phyloP scores from a whole-genome alignment of 2,113 vertebrate genomes.

The Hemiscyllium ocellatum region DNA sequence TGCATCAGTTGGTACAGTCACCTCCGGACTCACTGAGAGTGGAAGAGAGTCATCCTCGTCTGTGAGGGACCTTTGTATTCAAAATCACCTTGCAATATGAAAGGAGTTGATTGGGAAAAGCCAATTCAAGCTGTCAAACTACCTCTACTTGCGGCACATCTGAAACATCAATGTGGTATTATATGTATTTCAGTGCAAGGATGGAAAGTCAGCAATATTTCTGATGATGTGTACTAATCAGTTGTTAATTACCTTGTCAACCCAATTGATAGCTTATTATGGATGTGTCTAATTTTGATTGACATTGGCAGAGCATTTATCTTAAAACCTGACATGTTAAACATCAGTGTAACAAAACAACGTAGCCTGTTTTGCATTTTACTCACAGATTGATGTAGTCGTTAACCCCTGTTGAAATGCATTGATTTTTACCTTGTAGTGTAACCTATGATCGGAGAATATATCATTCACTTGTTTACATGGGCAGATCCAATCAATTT shows the following conservation, averaged over 20 bases:
- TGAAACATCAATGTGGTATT: background rate
- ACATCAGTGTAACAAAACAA: slow-evolving; percentile 45
- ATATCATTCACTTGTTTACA: slow-evolving; percentile 48
- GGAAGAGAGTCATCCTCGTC: too few species aligned
- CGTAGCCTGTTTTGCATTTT: slow-evolving; percentile 38
- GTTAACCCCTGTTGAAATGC: slow-evolving; percentile 40
- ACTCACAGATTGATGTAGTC: slow-evolving; percentile 37
- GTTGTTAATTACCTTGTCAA: slow-evolving; percentile 50
- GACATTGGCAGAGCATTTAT: slow-evolving; percentile 42
- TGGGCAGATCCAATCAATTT: slow-evolving; percentile 49
- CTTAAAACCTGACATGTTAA: slow-evolving; percentile 42
- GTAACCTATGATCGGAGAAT: slow-evolving; percentile 49
- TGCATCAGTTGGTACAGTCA: too few species aligned
- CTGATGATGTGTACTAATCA: slow-evolving; percentile 49
- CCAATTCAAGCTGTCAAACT: background rate
- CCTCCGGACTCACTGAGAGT: too few species aligned
- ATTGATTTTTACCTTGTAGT: slow-evolving; percentile 52
- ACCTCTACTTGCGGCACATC: background rate
- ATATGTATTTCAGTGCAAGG: background rate
- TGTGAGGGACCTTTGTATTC: background rate
- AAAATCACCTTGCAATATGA: background rate
- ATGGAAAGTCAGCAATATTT: slow-evolving; percentile 36
- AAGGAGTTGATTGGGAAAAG: background rate
- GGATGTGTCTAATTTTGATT: slow-evolving; percentile 50
- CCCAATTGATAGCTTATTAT: slow-evolving; percentile 48